Evolutionary conservation across 2,113 vertebrate genomes (phyloP).

Genomic region (Etia nguti): DNA sequence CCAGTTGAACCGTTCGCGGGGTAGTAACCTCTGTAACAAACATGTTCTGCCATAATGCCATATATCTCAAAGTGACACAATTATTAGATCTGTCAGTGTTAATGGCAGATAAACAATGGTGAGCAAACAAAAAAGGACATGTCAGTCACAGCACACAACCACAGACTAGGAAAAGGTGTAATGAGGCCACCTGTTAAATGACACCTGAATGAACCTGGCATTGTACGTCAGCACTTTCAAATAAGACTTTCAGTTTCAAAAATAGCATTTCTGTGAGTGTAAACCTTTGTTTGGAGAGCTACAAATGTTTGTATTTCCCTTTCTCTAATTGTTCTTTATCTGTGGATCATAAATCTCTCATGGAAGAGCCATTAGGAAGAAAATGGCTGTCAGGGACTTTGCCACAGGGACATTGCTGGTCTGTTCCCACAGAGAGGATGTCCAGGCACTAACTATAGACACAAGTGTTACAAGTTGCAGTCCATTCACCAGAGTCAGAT

Average conservation of each 20-base stretch:
- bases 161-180: neutral
- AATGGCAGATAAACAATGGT: conserved; percentile 1
- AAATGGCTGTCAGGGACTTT: conserved; percentile 51
- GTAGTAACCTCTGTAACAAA: neutral
- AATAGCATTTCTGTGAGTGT: conserved; percentile 48
- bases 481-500: conserved; percentile 29
- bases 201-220: conserved; percentile 42
- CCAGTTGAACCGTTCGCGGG: neutral
- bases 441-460: conserved; percentile 41
- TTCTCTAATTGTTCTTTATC: conserved; percentile 68
- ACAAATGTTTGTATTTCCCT: conserved; percentile 54
- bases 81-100: conserved; percentile 15
- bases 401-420: conserved; percentile 16
- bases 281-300: conserved; percentile 55
- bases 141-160: neutral
- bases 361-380: conserved; percentile 56
- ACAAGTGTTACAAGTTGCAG: conserved; percentile 6
- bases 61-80: conserved; percentile 24
- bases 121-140: conserved; percentile 34
- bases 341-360: conserved; percentile 59
- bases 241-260: conserved; percentile 65
- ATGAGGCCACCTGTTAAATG: conserved; percentile 37
- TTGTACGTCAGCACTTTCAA: conserved; percentile 52
- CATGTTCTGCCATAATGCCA: neutral
- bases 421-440: conserved; percentile 39